Conservation (phyloP, 2,888 invertebrate genomes). For the Chorisops tibialis region DNA sequence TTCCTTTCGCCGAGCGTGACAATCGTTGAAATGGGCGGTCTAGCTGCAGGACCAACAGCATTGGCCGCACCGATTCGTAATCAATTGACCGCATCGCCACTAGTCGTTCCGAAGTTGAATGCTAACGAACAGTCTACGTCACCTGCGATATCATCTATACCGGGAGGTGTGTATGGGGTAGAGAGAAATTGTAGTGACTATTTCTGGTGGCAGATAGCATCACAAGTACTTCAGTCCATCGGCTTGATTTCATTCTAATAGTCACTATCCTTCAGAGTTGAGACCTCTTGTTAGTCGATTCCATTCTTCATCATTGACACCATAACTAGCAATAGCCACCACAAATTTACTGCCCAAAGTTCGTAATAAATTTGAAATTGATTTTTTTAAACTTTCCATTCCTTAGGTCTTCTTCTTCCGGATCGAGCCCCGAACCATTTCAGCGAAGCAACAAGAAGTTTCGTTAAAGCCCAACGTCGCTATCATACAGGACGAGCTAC, state of each 20-base stretch:
- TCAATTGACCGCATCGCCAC: constrained; percentile 27
- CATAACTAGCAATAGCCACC: too few species aligned
- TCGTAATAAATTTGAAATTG: background rate
- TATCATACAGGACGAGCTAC: constrained; percentile 60
- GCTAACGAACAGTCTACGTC: constrained; percentile 2
- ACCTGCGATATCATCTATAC: constrained; percentile 17
- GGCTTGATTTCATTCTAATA: too few species aligned
- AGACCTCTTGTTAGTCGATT: too few species aligned
- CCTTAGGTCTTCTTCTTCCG: constrained; percentile 25
- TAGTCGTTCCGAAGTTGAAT: constrained; percentile 21
- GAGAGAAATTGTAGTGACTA: background rate
- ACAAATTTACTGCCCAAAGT: too few species aligned
- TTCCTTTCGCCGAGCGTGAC: constrained; percentile 37
- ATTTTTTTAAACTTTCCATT: background rate
- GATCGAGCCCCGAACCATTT: constrained; percentile 52
- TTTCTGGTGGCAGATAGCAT: too few species aligned
- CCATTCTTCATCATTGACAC: too few species aligned
- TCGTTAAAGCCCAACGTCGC: constrained; percentile 61
- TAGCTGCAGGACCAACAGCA: constrained; percentile 47
- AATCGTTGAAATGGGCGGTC: constrained; percentile 50
- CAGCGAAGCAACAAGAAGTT: constrained; percentile 59
- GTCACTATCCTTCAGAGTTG: too few species aligned
- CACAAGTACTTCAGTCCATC: too few species aligned
- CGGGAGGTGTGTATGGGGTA: constrained; percentile 13
- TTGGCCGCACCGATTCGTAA: constrained; percentile 28